Conservation (phyloP, 2,888 invertebrate genomes). For the Eupelmus urozonus region DNA sequence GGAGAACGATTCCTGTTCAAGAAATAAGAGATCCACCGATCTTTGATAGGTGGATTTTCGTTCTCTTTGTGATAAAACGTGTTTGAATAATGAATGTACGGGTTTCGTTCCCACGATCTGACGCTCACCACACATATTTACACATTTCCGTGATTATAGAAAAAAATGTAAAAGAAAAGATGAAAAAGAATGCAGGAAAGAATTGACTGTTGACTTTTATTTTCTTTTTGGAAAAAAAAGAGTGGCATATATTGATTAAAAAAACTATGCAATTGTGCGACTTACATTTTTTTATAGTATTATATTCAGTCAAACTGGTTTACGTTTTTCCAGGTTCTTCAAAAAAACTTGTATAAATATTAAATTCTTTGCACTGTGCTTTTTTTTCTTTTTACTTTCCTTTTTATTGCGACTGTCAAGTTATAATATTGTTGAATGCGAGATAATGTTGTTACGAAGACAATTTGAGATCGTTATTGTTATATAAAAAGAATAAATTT, state of each 20-base stretch:
- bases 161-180: constrained; percentile 26
- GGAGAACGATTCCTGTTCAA: constrained; percentile 34
- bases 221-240: constrained; percentile 1
- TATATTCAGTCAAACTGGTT: constrained; percentile 23
- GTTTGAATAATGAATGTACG: constrained; percentile 43
- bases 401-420: constrained; percentile 46
- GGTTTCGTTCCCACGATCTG: constrained; percentile 48
- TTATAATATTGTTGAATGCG: constrained; percentile 44
- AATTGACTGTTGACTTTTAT: constrained; percentile 29
- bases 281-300: constrained; percentile 42
- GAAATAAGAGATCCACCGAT: constrained; percentile 43
- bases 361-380: constrained; percentile 28
- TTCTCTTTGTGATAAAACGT: constrained; percentile 59
- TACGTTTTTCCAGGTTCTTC: constrained; percentile 14
- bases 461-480: constrained; percentile 53
- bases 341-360: constrained; percentile 23
- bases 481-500: constrained; percentile 43
- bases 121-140: constrained; percentile 5
- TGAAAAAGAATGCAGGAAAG: constrained; percentile 26
- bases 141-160: constrained; percentile 26
- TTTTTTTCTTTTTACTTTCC: constrained; percentile 39
- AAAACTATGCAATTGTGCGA: constrained; percentile 19
- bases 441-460: constrained; percentile 53
- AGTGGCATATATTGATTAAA: constrained; percentile 12
- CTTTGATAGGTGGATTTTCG: constrained; percentile 43